A percentile compares a stretch with the other conserved stretches of the same genome.
Evolutionary conservation across 1,140 invertebrate genomes (phyloP).

Genomic region (Diachasmimorpha longicaudata): DNA sequence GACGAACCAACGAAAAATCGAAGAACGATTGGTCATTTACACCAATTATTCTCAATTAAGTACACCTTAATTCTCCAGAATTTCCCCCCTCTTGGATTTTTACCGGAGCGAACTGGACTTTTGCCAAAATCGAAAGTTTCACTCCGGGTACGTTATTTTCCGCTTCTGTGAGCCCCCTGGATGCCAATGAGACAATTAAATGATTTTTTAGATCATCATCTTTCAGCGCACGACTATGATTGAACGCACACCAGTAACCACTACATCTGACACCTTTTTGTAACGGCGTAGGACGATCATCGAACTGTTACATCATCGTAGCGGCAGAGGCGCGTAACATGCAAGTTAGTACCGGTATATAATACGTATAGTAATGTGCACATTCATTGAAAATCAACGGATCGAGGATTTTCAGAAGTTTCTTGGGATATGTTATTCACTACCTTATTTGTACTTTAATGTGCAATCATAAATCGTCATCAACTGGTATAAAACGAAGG

Average conservation of each 20-base stretch:
- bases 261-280: slow-evolving; percentile 27
- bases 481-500: neutral
- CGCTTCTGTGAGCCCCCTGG: too few relatives aligned
- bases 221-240: neutral
- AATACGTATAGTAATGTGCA: slow-evolving; percentile 6
- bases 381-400: neutral
- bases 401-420: neutral
- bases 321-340: slow-evolving; percentile 18
- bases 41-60: neutral
- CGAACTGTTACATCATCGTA: slow-evolving; percentile 37
- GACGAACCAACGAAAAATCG: neutral
- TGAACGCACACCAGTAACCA: slow-evolving; percentile 13
- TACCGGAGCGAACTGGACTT: too few relatives aligned
- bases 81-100: too few relatives aligned
- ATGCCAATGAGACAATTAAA: too few relatives aligned
- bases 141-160: too few relatives aligned
- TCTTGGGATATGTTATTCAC: neutral
- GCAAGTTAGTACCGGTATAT: slow-evolving; percentile 18
- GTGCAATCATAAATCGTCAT: neutral
- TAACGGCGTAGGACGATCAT: slow-evolving; percentile 41
- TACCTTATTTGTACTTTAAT: neutral
- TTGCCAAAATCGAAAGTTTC: too few relatives aligned
- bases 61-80: neutral
- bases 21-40: neutral
- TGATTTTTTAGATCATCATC: neutral